Conservation (phyloP, 2,113 vertebrate species). For the Trematocara zebra region DNA sequence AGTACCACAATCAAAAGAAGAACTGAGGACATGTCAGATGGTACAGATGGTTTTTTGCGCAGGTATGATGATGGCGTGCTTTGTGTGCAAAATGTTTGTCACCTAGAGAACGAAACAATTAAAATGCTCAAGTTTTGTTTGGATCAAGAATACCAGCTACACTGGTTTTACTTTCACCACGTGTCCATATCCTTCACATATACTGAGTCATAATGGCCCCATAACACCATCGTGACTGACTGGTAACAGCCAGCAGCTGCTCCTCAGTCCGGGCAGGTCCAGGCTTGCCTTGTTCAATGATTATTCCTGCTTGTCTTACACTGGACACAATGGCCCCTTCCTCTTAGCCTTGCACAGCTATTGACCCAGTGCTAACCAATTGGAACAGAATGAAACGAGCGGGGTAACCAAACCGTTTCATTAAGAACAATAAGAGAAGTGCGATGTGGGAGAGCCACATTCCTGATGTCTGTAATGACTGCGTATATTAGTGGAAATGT, state of each 20-base stretch:
- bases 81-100: not conserved
- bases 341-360: conserved; percentile 6
- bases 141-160: not conserved
- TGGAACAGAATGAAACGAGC: not conserved
- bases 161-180: not conserved
- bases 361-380: conserved; percentile 39
- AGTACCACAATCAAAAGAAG: not conserved
- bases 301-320: conserved; percentile 67
- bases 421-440: conserved; percentile 12
- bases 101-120: not conserved
- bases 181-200: not conserved
- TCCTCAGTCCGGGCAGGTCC: conserved; percentile 52
- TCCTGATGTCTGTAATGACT: not conserved
- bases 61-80: not conserved
- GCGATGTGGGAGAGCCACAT: conserved; percentile 37
- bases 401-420: not conserved
- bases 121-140: not conserved
- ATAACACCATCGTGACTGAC: not conserved
- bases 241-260: conserved; percentile 33
- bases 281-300: conserved; percentile 63
- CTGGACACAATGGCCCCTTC: conserved; percentile 62
- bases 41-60: not conserved
- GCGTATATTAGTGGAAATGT: not conserved
- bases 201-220: conserved; percentile 17
- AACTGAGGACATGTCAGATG: not conserved